Conservation (phyloP, 2,797 vertebrate species). For the Carcharodon carcharias region DNA sequence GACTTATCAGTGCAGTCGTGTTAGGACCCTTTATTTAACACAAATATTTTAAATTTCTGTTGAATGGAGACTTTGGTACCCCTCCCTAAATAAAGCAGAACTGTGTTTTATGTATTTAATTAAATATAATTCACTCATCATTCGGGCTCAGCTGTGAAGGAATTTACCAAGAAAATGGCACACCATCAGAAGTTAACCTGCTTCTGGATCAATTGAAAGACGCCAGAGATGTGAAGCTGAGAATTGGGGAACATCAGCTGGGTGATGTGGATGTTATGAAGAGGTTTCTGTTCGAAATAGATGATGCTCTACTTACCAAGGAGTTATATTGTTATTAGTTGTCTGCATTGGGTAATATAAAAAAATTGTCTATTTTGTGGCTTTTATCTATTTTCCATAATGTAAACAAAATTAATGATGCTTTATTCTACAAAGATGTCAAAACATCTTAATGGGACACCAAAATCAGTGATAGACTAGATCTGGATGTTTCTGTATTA, state of each 20-base stretch:
- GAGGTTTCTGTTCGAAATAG: constrained; percentile 73
- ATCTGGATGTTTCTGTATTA: neutral
- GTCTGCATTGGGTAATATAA: constrained; percentile 73
- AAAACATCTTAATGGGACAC: neutral
- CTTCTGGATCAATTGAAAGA: constrained; percentile 80
- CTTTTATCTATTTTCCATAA: neutral
- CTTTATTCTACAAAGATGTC: neutral
- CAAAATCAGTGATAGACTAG: neutral
- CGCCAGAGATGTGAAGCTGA: constrained; percentile 83
- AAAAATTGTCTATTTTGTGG: neutral
- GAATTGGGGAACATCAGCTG: constrained; percentile 73
- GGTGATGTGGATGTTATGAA: constrained; percentile 85
- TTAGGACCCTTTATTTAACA: neutral
- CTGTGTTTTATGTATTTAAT: neutral
- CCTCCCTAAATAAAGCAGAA: neutral
- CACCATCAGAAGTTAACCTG: constrained; percentile 59
- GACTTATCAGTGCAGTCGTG: neutral
- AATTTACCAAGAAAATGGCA: constrained; percentile 74
- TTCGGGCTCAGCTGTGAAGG: constrained; percentile 80
- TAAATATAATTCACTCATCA: constrained; percentile 29
- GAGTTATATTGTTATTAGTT: constrained; percentile 95
- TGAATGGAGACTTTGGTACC: neutral
- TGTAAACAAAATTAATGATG: neutral
- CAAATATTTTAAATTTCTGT: neutral
- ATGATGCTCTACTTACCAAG: constrained; percentile 87